Conservation (phyloP, 2,888 invertebrate species). For the Cephus pygmeus region DNA sequence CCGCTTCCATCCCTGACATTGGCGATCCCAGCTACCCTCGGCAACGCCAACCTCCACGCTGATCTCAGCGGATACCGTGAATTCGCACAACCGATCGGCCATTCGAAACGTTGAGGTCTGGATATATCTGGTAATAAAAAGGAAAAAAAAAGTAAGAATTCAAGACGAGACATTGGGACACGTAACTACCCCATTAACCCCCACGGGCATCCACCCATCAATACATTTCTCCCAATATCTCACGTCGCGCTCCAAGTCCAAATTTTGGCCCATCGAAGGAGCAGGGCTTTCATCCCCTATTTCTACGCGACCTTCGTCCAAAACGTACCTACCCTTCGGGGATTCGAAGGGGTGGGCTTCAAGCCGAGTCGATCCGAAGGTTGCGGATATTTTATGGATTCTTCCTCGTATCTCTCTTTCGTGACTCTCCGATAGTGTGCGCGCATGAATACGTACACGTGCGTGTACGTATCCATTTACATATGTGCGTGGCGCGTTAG, state of each 20-base stretch:
- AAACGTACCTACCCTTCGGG: background rate
- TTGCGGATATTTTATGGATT: constrained; percentile 37
- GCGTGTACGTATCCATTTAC: constrained; percentile 23
- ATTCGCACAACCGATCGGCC: background rate
- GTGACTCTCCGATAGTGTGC: constrained; percentile 28
- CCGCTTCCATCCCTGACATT: background rate
- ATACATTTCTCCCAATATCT: background rate
- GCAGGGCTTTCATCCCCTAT: background rate
- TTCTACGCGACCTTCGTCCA: constrained; percentile 4
- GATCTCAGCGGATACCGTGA: background rate
- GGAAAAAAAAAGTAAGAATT: background rate
- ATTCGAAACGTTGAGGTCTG: background rate
- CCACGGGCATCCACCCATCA: background rate
- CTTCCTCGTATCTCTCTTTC: constrained; percentile 42
- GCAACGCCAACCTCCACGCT: constrained; percentile 9
- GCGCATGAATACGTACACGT: constrained; percentile 14
- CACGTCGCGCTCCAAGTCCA: background rate
- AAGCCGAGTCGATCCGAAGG: constrained; percentile 2
- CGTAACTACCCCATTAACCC: background rate
- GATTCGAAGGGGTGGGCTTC: background rate
- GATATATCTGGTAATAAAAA: background rate
- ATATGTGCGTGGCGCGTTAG: constrained; percentile 3
- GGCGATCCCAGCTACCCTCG: constrained; percentile 13
- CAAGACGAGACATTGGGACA: background rate
- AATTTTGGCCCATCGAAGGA: background rate